phyloP scores from a whole-genome alignment of 2,113 vertebrate species.

The Eurystomus gularis region DNA sequence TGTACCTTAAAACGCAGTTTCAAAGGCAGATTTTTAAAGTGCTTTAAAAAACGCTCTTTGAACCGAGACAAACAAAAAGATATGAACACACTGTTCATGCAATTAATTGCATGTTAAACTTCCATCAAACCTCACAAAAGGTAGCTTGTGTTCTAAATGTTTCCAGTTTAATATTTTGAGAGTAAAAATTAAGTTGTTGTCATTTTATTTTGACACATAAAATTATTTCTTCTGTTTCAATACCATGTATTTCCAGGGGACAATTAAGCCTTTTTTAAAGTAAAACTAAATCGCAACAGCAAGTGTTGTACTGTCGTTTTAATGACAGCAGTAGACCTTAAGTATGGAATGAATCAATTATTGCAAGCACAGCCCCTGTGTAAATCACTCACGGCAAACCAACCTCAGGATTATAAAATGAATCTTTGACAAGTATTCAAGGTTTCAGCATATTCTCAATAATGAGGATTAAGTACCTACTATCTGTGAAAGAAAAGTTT shows the following conservation, averaged over 20 bases:
- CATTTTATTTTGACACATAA: slow-evolving; percentile 55
- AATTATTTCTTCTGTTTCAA: slow-evolving; percentile 37
- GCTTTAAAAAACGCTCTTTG: neutral
- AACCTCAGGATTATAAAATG: slow-evolving; percentile 73
- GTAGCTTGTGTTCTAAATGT: neutral
- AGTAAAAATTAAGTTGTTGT: slow-evolving; percentile 1
- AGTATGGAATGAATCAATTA: slow-evolving; percentile 78
- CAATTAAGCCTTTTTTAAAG: neutral
- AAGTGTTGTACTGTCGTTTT: slow-evolving; percentile 66
- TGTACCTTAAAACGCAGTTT: neutral
- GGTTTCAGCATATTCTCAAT: slow-evolving; percentile 70
- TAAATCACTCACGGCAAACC: slow-evolving; percentile 71
- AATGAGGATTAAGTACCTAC: slow-evolving; percentile 75
- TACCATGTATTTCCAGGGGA: neutral
- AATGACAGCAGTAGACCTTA: slow-evolving; percentile 70
- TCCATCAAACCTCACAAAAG: neutral
- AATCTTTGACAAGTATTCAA: slow-evolving; percentile 74
- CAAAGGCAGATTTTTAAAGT: neutral
- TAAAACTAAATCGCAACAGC: slow-evolving; percentile 64
- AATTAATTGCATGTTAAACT: slow-evolving; percentile 25
- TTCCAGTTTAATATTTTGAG: slow-evolving; percentile 32
- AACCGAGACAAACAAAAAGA: neutral
- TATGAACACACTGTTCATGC: neutral
- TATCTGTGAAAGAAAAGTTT: slow-evolving; percentile 74
- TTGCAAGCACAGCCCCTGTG: slow-evolving; percentile 58